phyloP scores from a whole-genome alignment of 2,113 vertebrate species.

The Sterrhoptilus dennistouni region DNA sequence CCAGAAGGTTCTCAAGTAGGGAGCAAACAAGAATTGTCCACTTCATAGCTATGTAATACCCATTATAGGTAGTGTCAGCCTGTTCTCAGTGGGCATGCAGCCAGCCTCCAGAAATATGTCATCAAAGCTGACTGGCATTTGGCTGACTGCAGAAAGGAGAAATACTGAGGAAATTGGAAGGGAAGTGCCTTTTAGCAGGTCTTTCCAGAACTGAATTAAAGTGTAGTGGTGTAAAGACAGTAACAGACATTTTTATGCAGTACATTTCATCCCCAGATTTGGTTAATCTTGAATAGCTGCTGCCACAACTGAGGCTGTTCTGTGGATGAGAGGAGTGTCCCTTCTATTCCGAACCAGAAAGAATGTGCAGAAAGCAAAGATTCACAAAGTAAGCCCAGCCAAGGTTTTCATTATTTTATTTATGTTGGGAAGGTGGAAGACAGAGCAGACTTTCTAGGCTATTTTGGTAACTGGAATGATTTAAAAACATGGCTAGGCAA shows the following conservation, averaged over 20 bases:
- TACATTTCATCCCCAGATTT: background rate
- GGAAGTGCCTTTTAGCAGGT: background rate
- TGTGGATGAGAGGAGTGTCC: background rate
- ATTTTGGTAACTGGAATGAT: constrained; percentile 14
- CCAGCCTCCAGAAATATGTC: background rate
- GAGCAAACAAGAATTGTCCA: background rate
- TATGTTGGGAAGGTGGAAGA: constrained; percentile 41
- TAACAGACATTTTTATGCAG: background rate
- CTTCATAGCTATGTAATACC: background rate
- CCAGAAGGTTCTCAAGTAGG: background rate
- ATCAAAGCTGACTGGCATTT: background rate
- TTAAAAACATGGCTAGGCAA: constrained; percentile 7
- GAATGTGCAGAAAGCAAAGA: background rate
- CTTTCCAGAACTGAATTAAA: background rate
- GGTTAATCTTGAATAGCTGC: background rate
- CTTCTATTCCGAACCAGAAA: background rate
- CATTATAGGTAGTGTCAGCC: background rate
- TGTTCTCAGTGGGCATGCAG: background rate
- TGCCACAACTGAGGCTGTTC: background rate
- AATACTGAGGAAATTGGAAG: background rate
- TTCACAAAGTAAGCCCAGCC: background rate
- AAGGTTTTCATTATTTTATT: background rate
- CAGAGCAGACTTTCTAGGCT: background rate
- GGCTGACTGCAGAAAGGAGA: background rate
- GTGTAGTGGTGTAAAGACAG: background rate